These are phyloP conservation scores for Gobio gobio DNA, from an alignment of 2,113 vertebrate species.

Conservation along the genomic window DNA sequence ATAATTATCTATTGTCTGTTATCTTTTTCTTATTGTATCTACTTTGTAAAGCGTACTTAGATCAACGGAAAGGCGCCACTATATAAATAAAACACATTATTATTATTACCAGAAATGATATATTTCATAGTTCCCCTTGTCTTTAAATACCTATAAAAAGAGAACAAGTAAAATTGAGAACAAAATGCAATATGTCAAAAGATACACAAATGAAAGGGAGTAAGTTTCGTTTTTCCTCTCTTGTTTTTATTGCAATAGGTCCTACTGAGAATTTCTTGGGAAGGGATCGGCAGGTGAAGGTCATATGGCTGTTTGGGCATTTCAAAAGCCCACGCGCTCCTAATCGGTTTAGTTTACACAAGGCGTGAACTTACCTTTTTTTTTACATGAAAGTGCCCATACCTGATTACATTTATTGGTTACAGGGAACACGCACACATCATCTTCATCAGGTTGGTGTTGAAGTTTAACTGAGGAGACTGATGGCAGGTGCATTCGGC, in stretches of 20 bases:
- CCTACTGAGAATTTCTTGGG: neutral
- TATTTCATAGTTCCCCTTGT: neutral
- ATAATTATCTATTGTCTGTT: too few species aligned
- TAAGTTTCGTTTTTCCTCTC: neutral
- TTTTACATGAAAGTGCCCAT: neutral
- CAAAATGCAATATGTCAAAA: too few species aligned
- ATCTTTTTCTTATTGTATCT: too few species aligned
- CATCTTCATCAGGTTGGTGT: neutral
- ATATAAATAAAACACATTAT: too few species aligned
- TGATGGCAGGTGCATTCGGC: neutral
- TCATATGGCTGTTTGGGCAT: conserved; percentile 2
- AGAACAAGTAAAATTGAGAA: neutral
- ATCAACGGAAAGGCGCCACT: too few species aligned
- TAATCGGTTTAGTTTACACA: conserved; percentile 15
- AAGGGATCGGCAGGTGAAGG: conserved; percentile 4
- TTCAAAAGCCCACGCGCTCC: neutral
- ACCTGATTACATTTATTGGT: conserved; percentile 23
- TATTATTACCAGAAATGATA: too few species aligned
- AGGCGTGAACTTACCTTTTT: conserved; percentile 33
- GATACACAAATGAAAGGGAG: neutral
- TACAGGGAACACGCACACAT: neutral
- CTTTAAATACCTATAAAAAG: neutral
- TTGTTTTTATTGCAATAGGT: neutral
- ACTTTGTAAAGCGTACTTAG: too few species aligned
- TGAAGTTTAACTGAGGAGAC: neutral